These are phyloP conservation scores for Camponotus pennsylvanicus DNA, from an alignment of 1,140 invertebrate species.

Conservation along the genomic window DNA sequence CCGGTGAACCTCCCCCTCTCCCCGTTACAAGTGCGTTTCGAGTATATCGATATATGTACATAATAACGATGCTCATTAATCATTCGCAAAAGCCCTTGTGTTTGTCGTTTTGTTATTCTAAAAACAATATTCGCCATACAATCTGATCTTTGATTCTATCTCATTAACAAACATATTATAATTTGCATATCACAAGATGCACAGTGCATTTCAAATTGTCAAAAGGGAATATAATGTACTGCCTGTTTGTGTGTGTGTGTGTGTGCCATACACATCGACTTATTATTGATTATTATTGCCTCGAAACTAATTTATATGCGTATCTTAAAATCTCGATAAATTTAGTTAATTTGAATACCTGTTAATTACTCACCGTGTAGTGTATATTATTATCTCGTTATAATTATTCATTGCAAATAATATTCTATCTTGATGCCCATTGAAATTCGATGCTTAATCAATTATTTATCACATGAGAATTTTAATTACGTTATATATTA, in stretches of 20 bases:
- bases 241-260: no score
- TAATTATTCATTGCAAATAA: constrained; percentile 35
- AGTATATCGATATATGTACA: neutral
- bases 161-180: neutral
- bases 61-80: neutral
- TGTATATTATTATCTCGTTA: constrained; percentile 35
- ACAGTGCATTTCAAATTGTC: no score
- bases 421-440: constrained; percentile 2
- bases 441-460: constrained; percentile 22
- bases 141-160: no score
- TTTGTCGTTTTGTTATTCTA: neutral
- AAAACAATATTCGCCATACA: neutral
- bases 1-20: constrained; percentile 50
- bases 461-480: constrained; percentile 22
- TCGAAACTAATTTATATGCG: neutral
- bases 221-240: no score
- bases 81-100: neutral
- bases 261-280: no score
- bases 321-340: constrained; percentile 17
- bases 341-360: constrained; percentile 20
- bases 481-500: constrained; percentile 29
- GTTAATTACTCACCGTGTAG: neutral
- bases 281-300: neutral
- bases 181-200: neutral
- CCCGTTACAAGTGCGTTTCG: neutral